Conservation (phyloP, 1,140 invertebrate genomes). For the Drosophila virilis region DNA sequence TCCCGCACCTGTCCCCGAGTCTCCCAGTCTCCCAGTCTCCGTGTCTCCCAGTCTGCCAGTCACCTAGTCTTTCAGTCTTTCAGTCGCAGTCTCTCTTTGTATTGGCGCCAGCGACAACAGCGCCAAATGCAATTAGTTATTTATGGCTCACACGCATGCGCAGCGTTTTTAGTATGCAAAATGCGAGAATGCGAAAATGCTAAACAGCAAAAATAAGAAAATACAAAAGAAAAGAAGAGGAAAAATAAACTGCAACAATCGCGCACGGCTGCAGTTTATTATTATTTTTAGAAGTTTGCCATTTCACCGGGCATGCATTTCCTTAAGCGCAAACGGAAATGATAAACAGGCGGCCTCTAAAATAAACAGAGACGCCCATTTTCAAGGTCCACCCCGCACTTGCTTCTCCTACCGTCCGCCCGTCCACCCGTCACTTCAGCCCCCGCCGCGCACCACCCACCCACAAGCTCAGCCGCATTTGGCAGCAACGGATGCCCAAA, state of each 20-base stretch:
- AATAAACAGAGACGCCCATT: conserved; percentile 47
- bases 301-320: conserved; percentile 44
- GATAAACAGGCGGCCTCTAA: conserved; percentile 54
- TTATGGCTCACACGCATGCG: conserved; percentile 74
- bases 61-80: conserved; percentile 1
- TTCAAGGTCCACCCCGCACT: conserved; percentile 42
- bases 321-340: conserved; percentile 75
- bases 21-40: neutral
- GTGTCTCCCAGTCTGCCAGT: neutral
- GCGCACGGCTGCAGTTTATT: conserved; percentile 27
- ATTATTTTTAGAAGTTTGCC: conserved; percentile 55
- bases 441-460: neutral
- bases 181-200: conserved; percentile 43
- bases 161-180: conserved; percentile 68
- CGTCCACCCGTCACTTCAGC: neutral
- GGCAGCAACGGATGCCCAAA: conserved; percentile 66
- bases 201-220: conserved; percentile 12
- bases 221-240: neutral
- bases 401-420: too few relatives aligned
- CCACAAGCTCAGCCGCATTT: conserved; percentile 29
- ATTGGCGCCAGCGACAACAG: conserved; percentile 51
- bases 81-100: neutral
- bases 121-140: conserved; percentile 71
- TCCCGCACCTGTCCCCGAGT: neutral
- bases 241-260: conserved; percentile 10